Percentiles rank a stretch among this genome's conserved stretches.
Evolutionary conservation across 1,140 invertebrate species (phyloP).

Genomic region (Ceratina australensis): DNA sequence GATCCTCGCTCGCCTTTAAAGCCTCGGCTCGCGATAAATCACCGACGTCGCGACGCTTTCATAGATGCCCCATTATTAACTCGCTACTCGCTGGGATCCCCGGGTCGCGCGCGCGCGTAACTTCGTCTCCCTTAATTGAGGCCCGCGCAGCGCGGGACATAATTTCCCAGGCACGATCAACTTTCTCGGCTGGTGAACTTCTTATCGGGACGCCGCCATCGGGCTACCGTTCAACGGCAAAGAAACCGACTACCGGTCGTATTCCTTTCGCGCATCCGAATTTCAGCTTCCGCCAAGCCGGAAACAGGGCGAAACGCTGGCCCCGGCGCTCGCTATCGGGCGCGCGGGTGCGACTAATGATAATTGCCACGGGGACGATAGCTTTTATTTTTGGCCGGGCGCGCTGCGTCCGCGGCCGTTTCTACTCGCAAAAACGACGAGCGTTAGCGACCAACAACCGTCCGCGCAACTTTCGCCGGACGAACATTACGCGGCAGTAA

Average conservation of each 20-base stretch:
- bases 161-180: constrained; percentile 38
- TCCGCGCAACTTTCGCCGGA: constrained; percentile 50
- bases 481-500: constrained; percentile 62
- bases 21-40: constrained; percentile 29
- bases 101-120: not conserved
- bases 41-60: constrained; percentile 3
- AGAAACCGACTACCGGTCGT: constrained; percentile 31
- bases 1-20: constrained; percentile 16
- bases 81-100: not conserved
- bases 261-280: constrained; percentile 33
- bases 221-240: constrained; percentile 24
- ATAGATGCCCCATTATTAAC: constrained; percentile 44
- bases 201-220: constrained; percentile 38
- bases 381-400: constrained; percentile 70
- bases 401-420: constrained; percentile 59
- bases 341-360: constrained; percentile 71
- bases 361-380: constrained; percentile 69
- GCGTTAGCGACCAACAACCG: constrained; percentile 49
- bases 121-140: constrained; percentile 39
- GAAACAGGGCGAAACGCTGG: constrained; percentile 35
- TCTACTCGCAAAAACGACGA: constrained; percentile 66
- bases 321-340: constrained; percentile 1
- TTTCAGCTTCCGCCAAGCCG: constrained; percentile 53
- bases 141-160: constrained; percentile 25
- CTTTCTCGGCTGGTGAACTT: constrained; percentile 41